A percentile compares a stretch with the other conserved stretches of the same genome.
Conservation (phyloP, 2,888 invertebrate species). For the Noctua janthe region DNA sequence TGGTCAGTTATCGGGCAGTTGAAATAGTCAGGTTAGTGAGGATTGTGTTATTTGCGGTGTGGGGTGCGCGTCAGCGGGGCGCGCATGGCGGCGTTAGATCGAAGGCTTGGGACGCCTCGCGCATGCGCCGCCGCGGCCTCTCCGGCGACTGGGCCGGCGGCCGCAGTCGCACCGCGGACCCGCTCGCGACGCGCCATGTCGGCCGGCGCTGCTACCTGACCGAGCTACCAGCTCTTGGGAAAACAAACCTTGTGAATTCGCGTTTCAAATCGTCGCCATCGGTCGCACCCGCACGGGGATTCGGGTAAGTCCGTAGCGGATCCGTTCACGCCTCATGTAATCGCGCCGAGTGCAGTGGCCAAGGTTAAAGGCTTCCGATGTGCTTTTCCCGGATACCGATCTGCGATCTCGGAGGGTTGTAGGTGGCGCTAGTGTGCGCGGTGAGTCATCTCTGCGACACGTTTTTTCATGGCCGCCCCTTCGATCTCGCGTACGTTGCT, state of each 20-base stretch:
- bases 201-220: slow-evolving; percentile 86
- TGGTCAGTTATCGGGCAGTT: slow-evolving; percentile 75
- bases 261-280: slow-evolving; percentile 74
- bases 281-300: slow-evolving; percentile 77
- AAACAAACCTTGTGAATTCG: slow-evolving; percentile 79
- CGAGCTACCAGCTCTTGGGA: slow-evolving; percentile 82
- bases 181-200: slow-evolving; percentile 86
- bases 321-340: slow-evolving; percentile 62
- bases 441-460: slow-evolving; percentile 90
- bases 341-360: slow-evolving; percentile 76
- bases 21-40: slow-evolving; percentile 81
- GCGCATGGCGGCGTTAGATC: slow-evolving; percentile 87
- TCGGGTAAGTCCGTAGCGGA: slow-evolving; percentile 85
- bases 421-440: slow-evolving; percentile 86
- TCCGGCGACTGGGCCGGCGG: slow-evolving; percentile 78
- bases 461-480: slow-evolving; percentile 88
- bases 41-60: slow-evolving; percentile 87
- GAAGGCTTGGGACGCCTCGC: slow-evolving; percentile 82
- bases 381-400: slow-evolving; percentile 78
- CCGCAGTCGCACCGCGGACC: slow-evolving; percentile 87
- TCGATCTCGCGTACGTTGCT: slow-evolving; percentile 80
- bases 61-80: slow-evolving; percentile 80
- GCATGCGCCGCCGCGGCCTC: slow-evolving; percentile 80
- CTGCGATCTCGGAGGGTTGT: slow-evolving; percentile 75
- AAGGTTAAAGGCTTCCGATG: slow-evolving; percentile 77